These are phyloP conservation scores for Ptychoptera contaminata DNA, from an alignment of 2,888 invertebrate species.

Conservation along the genomic window DNA sequence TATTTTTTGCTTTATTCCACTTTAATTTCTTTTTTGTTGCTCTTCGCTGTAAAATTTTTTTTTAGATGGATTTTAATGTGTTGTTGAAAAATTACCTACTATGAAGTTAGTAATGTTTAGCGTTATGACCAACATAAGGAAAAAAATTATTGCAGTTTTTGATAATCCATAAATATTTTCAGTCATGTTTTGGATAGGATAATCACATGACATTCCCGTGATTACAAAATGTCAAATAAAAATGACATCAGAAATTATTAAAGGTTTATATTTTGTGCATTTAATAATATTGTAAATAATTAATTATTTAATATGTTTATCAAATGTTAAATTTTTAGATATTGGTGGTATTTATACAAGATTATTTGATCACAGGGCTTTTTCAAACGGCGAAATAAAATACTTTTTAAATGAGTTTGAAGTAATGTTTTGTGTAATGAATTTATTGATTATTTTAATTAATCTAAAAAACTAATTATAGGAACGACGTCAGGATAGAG, in stretches of 20 bases:
- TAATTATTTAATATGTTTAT: too few species aligned
- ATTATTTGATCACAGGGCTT: constrained; percentile 74
- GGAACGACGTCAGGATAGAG: constrained; percentile 63
- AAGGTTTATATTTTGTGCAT: not conserved
- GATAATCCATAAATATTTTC: too few species aligned
- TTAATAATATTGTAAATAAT: not conserved
- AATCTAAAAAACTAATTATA: constrained; percentile 24
- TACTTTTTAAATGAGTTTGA: constrained; percentile 74
- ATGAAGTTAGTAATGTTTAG: too few species aligned
- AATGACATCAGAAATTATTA: constrained; percentile 2
- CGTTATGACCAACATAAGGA: too few species aligned
- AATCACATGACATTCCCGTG: too few species aligned
- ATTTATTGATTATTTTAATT: constrained; percentile 5
- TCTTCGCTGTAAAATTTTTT: too few species aligned
- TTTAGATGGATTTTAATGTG: too few species aligned
- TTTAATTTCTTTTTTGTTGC: too few species aligned
- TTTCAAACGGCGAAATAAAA: constrained; percentile 72
- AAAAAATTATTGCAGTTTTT: too few species aligned
- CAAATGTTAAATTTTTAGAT: constrained; percentile 41
- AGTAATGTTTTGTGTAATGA: constrained; percentile 34
- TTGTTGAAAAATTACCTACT: too few species aligned
- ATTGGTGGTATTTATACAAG: constrained; percentile 68
- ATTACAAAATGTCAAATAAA: not conserved
- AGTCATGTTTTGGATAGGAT: too few species aligned
- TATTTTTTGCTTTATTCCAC: too few species aligned